phyloP scores from a whole-genome alignment of 2,888 invertebrate genomes.

The Bibio marci region DNA sequence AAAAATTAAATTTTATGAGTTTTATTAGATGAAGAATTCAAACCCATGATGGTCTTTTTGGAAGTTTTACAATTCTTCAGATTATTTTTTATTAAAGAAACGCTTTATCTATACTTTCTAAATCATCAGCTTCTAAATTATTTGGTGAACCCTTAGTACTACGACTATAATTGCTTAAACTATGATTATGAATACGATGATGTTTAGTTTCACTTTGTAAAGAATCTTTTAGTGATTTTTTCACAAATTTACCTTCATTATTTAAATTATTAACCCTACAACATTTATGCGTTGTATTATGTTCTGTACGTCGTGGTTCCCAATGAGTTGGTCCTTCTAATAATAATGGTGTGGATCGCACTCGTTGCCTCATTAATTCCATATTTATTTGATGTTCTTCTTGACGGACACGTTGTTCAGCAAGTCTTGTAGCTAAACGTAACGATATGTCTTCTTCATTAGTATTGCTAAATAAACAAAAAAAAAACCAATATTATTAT shows the following conservation, averaged over 20 bases:
- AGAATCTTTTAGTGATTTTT: too few relatives aligned
- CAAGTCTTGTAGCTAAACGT: constrained; percentile 25
- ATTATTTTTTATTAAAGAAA: too few relatives aligned
- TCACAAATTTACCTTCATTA: too few relatives aligned
- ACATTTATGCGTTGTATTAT: too few relatives aligned
- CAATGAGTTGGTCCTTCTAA: constrained; percentile 25
- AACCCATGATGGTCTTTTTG: too few relatives aligned
- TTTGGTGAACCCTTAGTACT: not conserved
- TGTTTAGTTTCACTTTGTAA: too few relatives aligned
- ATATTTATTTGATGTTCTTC: constrained; percentile 26
- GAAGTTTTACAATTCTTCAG: too few relatives aligned
- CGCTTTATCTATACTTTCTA: not conserved
- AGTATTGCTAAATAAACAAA: constrained; percentile 24
- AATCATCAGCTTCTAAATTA: not conserved
- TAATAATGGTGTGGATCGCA: constrained; percentile 25
- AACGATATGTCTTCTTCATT: constrained; percentile 24
- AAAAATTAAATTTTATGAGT: too few relatives aligned
- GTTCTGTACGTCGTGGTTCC: constrained; percentile 13
- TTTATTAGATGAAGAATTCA: too few relatives aligned
- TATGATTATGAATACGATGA: not conserved
- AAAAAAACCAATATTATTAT: too few relatives aligned
- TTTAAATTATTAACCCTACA: too few relatives aligned
- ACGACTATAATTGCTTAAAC: not conserved
- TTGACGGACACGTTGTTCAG: constrained; percentile 24
- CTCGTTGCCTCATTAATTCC: constrained; percentile 27